These are phyloP conservation scores for Pteromalus puparum DNA, from an alignment of 1,140 invertebrate genomes.

Conservation along the genomic window DNA sequence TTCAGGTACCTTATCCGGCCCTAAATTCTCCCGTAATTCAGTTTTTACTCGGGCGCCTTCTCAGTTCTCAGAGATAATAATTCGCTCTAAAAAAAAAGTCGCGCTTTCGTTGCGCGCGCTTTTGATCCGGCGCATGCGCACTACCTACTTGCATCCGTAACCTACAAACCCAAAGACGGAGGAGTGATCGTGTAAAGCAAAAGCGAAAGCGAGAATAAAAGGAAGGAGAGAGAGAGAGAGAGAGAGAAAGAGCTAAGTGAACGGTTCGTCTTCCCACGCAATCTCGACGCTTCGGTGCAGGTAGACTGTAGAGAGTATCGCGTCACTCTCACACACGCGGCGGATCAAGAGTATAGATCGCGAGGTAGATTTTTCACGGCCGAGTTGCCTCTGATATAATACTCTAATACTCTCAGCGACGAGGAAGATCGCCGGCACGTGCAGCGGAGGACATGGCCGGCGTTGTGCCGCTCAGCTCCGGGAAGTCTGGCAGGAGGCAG, in stretches of 20 bases:
- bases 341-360: background rate
- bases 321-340: background rate
- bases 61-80: too few species aligned
- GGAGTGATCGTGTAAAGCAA: background rate
- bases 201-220: background rate
- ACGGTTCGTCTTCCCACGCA: background rate
- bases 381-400: background rate
- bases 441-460: slow-evolving; percentile 66
- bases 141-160: slow-evolving; percentile 13
- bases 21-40: too few species aligned
- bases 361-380: background rate
- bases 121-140: background rate
- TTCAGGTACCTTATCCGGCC: too few species aligned
- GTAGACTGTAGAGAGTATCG: background rate
- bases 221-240: background rate
- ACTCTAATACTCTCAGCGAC: background rate
- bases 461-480: slow-evolving; percentile 66
- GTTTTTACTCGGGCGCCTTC: too few species aligned
- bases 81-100: background rate
- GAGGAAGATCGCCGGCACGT: background rate
- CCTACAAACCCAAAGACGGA: slow-evolving; percentile 36
- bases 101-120: background rate
- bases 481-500: slow-evolving; percentile 72
- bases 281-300: background rate
- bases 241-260: too few species aligned